Evolutionary conservation across 2,888 invertebrate genomes (phyloP), one percentile per base, ranked within the genome.

Genomic region (Lochmaea crataegi): DNA sequence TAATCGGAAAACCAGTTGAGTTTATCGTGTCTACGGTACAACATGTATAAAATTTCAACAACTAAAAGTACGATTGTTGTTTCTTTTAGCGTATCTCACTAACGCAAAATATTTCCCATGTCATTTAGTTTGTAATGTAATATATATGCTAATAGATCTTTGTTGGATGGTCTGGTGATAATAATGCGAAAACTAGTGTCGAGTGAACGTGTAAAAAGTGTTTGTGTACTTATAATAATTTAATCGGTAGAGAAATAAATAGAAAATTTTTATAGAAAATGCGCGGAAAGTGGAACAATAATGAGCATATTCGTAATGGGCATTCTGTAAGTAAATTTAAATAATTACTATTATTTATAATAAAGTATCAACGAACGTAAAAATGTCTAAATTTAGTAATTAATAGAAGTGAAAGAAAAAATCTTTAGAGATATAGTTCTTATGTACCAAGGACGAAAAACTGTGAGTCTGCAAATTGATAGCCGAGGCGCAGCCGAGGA

Each of bases 211-310:
- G 64, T 7, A 38, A 57, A 70, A 65, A 70, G 70, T 70, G 70
- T 64, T 18, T 61, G 64, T 65, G 60, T 53, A 61, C 2, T 16
- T 48, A 48, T 48, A 48, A 48, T 48, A 48, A 9, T 45, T 12
- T 45, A 45, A 41, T 18, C 38, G 9, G 16, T 48, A 56, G 51
- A 45, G 45, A 60, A 51, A 68, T 63, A 69, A 69, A 32, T 63
- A 53, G 42, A 69, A 63, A 53, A 69, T 42, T 63, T 63, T 63
- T 63, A 53, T 22, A 57, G 45, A 70, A 73, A 68, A 76, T 76
- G 76, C 70, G 72, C 41, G 76, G 72, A 71, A 76, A 76, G 76
- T 76, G 76, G 76, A 76, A 56, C 64, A 76, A 74, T 60, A 71
- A 56, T 58, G 68, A 71, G 18, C 65, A 57, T 42, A 16, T 68